A percentile compares a stretch with the other conserved stretches of the same genome.
Evolutionary conservation across 2,797 vertebrate genomes (phyloP).

Genomic region (Tragelaphus eurycerus): DNA sequence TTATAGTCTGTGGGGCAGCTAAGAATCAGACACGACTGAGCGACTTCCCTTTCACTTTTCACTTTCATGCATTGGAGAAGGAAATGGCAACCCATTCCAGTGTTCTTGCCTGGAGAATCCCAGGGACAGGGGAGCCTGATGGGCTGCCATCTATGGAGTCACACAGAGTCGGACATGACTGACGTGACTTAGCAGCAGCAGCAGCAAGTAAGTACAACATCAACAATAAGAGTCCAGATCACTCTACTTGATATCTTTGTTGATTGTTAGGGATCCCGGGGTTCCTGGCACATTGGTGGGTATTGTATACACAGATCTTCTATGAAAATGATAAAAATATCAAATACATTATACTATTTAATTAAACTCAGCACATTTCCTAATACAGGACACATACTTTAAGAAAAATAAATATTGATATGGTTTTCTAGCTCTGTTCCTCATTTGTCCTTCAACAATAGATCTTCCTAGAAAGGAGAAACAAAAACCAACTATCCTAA

Average conservation of each 20-base stretch:
- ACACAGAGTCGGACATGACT: too few species aligned
- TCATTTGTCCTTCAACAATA: neutral
- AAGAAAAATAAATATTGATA: neutral
- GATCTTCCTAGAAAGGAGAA: neutral
- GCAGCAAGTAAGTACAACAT: neutral
- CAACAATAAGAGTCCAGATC: neutral
- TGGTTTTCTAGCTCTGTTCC: neutral
- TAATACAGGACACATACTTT: neutral
- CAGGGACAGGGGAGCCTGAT: too few species aligned
- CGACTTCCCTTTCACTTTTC: too few species aligned
- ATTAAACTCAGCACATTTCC: neutral
- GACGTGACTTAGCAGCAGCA: too few species aligned
- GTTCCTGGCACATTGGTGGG: neutral
- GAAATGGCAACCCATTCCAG: too few species aligned
- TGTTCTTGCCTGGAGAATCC: too few species aligned
- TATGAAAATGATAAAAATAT: neutral
- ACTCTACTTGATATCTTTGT: neutral
- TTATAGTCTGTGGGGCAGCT: too few species aligned
- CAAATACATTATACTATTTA: neutral
- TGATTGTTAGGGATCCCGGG: neutral
- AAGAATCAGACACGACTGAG: too few species aligned
- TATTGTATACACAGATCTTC: neutral
- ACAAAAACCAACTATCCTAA: neutral
- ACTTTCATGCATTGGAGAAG: too few species aligned
- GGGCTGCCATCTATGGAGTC: too few species aligned